Percentiles rank a stretch among this genome's conserved stretches.
Evolutionary conservation across 2,888 invertebrate genomes (phyloP).

Genomic region (Lepidocyrtinus sp.): DNA sequence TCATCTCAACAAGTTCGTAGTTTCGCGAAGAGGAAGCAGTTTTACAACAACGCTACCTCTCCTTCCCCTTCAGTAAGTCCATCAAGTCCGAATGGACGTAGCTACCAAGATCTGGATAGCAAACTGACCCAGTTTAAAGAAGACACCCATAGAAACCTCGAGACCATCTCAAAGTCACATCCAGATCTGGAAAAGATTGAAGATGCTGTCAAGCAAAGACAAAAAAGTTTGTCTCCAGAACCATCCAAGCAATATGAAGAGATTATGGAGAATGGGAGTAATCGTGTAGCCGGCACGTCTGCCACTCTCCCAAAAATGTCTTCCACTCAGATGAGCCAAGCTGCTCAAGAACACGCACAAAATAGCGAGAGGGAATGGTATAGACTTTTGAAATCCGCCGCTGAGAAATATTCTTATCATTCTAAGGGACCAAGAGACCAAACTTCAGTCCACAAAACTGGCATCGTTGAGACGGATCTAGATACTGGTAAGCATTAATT

Average conservation of each 20-base stretch:
- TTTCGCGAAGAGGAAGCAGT: conserved; percentile 68
- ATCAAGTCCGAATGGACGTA: conserved; percentile 43
- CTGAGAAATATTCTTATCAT: conserved; percentile 68
- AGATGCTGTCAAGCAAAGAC: conserved; percentile 63
- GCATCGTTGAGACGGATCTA: conserved; percentile 70
- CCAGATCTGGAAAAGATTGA: conserved; percentile 69
- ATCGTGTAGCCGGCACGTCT: conserved; percentile 10
- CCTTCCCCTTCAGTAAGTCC: conserved; percentile 59
- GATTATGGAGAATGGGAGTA: conserved; percentile 19
- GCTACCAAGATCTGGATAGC: conserved; percentile 61
- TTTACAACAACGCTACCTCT: conserved; percentile 53
- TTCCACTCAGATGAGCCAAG: conserved; percentile 32
- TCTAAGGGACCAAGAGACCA: conserved; percentile 57
- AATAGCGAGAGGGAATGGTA: conserved; percentile 70
- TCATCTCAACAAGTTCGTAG: conserved; percentile 59
- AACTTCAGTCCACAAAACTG: conserved; percentile 58
- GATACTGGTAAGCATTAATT: conserved; percentile 66
- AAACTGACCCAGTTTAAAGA: conserved; percentile 69
- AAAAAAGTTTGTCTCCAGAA: conserved; percentile 58
- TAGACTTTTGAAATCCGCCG: conserved; percentile 67
- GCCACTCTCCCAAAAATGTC: conserved; percentile 38
- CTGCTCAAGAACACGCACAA: conserved; percentile 51
- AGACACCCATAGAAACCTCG: conserved; percentile 63
- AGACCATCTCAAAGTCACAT: conserved; percentile 68
- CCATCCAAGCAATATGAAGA: conserved; percentile 41